Evolutionary conservation across 64 coral and sea anemone genomes (phyloP).

Genomic region (Dendrophyllia cribrosa): DNA sequence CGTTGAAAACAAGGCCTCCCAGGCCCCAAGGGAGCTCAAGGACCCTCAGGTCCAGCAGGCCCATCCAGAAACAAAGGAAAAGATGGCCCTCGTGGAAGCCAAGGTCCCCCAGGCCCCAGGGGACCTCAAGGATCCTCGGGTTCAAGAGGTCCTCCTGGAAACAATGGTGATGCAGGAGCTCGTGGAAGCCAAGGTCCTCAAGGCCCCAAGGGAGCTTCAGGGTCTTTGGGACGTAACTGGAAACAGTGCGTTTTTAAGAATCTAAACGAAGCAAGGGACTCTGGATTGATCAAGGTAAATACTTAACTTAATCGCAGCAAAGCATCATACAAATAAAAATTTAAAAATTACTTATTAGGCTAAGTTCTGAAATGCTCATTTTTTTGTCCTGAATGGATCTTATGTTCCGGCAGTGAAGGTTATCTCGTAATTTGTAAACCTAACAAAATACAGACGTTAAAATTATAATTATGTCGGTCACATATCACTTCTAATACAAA

Average conservation of each 20-base stretch:
- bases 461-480: too few relatives aligned
- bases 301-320: too few relatives aligned
- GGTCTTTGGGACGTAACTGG: not conserved
- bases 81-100: not conserved
- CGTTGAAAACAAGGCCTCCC: not conserved
- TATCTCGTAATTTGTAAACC: too few relatives aligned
- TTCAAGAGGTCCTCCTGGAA: not conserved
- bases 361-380: too few relatives aligned
- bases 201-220: not conserved
- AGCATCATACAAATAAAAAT: too few relatives aligned
- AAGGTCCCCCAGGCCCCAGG: not conserved
- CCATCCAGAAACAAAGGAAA: not conserved
- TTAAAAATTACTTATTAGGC: too few relatives aligned
- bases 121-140: not conserved
- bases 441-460: too few relatives aligned
- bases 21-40: not conserved
- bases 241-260: slow-evolving; percentile 9
- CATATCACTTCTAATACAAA: too few relatives aligned
- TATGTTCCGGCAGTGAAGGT: too few relatives aligned
- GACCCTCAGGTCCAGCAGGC: not conserved
- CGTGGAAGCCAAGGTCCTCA: not conserved
- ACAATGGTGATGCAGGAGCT: not conserved
- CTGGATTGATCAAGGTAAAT: too few relatives aligned
- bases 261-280: not conserved
- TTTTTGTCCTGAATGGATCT: too few relatives aligned